Base-by-base conservation (phyloP, 1,140 invertebrate species). In the Habropoda laboriosa region DNA sequence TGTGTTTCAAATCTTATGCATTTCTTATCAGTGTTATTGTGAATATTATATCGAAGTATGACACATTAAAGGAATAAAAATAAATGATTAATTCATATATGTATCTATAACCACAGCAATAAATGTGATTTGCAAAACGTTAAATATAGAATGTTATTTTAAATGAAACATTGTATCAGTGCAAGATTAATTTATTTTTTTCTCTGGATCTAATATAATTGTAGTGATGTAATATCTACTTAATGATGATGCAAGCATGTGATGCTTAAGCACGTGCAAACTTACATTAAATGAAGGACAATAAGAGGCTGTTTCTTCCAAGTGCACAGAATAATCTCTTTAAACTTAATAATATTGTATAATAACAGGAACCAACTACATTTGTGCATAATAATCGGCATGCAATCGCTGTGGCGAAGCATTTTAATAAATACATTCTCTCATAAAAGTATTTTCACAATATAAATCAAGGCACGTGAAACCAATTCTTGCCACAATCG, bases 291-390 rank as follows among this genome's bases (percentile, higher is more conserved):
- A 58, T 70, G 74, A 87, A 78, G 51, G 67, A 77, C 84, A 60
- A 81, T 84, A 89, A 92, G 90, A 92, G 89, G 91, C 90, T 92
- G 91, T 92, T 92, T 91, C 90, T 91, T 90, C 80, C 86, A 86
- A 86, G 81, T 89, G 81, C 76, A 87, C 80, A 75, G 60, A 72
- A 85, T 79, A 84, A 55, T 86, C 58, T 83, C 72, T 66, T 49
- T 42, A 38, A 55, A 82, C 76, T 67, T 82, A 83, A 86, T 72
- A 82, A 55, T 49, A 75, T 71, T 55, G 84, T 71, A 79, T 77
- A 80, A 61, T 47, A 75, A 45, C 55, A 68, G 27, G 24, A 80
- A 86, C 38, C 60, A 86, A 77, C 80, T 86, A 86, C 71, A 30
- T 63, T 72, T 76, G 79, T 86, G 83, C 80, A 75, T 79, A 35